These are phyloP conservation scores for Sterna hirundo DNA, from an alignment of 2,113 vertebrate species.

Conservation along the genomic window DNA sequence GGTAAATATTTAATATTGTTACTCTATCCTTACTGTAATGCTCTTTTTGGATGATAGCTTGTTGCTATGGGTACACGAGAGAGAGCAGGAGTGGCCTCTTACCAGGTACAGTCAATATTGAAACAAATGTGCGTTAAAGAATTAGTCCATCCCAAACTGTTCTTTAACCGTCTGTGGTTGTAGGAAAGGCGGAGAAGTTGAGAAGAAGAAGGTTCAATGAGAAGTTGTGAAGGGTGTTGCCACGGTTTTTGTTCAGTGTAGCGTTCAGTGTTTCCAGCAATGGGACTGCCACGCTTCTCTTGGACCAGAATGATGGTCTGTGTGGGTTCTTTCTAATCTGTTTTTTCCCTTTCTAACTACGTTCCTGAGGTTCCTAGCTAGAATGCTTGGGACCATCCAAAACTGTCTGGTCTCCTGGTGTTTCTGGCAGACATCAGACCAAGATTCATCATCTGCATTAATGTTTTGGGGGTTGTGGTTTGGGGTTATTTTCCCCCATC, in stretches of 20 bases:
- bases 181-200: neutral
- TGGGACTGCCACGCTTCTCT: neutral
- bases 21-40: neutral
- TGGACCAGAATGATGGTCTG: neutral
- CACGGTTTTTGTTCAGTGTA: neutral
- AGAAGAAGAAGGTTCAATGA: neutral
- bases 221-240: neutral
- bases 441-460: neutral
- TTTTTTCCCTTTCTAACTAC: neutral
- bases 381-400: neutral
- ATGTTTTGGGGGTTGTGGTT: neutral
- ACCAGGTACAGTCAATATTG: neutral
- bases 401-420: neutral
- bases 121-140: neutral
- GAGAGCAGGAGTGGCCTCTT: neutral
- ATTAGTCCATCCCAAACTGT: neutral
- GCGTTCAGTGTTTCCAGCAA: neutral
- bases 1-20: slow-evolving; percentile 72
- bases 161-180: neutral
- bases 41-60: neutral
- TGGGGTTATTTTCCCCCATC: fast-evolving
- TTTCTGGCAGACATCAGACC: neutral
- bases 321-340: neutral
- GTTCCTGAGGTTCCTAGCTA: neutral
- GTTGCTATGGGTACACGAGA: neutral